These are phyloP conservation scores for Xenops minutus DNA, from an alignment of 2,797 vertebrate genomes.

Conservation along the genomic window DNA sequence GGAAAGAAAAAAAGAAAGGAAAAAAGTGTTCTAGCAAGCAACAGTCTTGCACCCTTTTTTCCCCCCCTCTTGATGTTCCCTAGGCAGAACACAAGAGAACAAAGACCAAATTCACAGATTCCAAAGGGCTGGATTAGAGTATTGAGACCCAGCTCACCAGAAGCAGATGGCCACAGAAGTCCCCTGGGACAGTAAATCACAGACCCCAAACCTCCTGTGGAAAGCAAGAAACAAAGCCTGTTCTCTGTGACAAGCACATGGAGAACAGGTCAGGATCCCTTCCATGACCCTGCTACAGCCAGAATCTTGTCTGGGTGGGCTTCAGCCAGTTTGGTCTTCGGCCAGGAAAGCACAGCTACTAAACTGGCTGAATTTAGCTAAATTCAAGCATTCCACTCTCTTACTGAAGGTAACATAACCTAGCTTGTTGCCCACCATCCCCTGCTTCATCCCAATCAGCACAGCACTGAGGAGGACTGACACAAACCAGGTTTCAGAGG, in stretches of 20 bases:
- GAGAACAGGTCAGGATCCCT: neutral
- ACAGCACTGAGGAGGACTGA: neutral
- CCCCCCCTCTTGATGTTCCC: neutral
- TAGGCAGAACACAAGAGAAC: neutral
- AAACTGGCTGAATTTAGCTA: neutral
- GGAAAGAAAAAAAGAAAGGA: fast-evolving
- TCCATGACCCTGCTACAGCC: neutral
- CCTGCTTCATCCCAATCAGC: neutral
- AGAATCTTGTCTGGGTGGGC: neutral
- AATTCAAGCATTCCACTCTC: neutral
- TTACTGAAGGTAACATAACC: neutral
- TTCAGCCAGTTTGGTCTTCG: neutral
- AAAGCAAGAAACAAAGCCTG: neutral
- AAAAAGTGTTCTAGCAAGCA: neutral
- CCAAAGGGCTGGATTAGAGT: neutral
- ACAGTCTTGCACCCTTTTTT: fast-evolving
- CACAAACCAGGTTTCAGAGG: neutral
- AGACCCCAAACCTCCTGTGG: neutral
- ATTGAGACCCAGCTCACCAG: neutral
- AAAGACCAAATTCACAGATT: neutral
- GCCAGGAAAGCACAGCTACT: neutral
- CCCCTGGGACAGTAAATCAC: neutral
- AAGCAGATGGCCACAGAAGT: constrained; percentile 31
- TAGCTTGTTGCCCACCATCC: neutral
- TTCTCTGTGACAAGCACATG: neutral